phyloP scores from a whole-genome alignment of 2,888 invertebrate genomes.

The Pelosia muscerda region DNA sequence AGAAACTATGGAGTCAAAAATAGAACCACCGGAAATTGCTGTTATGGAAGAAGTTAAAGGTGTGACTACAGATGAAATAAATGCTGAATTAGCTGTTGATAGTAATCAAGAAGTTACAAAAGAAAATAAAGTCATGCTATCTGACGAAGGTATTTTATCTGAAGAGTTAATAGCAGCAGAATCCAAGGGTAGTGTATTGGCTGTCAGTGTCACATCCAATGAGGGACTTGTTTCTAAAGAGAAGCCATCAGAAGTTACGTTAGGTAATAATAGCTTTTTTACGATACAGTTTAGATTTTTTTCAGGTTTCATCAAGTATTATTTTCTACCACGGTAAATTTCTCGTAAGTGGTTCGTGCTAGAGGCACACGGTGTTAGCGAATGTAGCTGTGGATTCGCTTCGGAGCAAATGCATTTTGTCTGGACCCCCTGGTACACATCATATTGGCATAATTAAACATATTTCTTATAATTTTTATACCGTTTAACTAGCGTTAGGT shows the following conservation, averaged over 20 bases:
- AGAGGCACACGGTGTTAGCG: too few species aligned
- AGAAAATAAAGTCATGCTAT: neutral
- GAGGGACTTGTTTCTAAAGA: neutral
- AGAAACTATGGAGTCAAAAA: slow-evolving; percentile 7
- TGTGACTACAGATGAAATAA: slow-evolving; percentile 23
- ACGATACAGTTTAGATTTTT: neutral
- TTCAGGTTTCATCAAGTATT: neutral
- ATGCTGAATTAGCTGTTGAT: neutral
- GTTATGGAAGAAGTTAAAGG: slow-evolving; percentile 23
- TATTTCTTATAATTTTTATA: too few species aligned
- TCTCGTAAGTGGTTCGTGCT: too few species aligned
- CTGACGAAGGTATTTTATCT: neutral
- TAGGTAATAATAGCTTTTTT: neutral
- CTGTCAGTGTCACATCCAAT: neutral
- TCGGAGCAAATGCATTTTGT: too few species aligned
- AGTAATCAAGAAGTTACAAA: neutral
- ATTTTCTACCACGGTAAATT: too few species aligned
- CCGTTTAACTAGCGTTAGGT: too few species aligned
- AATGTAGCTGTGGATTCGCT: too few species aligned
- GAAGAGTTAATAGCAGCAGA: slow-evolving; percentile 27
- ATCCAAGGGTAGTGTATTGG: neutral
- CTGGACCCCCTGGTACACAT: too few species aligned
- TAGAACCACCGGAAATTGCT: neutral
- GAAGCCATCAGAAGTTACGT: slow-evolving; percentile 17
- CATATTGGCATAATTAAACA: too few species aligned